Evolutionary conservation across 2,888 invertebrate genomes (phyloP), one percentile per base, ranked within the genome.

Genomic region (Leptodirus hochenwartii): DNA sequence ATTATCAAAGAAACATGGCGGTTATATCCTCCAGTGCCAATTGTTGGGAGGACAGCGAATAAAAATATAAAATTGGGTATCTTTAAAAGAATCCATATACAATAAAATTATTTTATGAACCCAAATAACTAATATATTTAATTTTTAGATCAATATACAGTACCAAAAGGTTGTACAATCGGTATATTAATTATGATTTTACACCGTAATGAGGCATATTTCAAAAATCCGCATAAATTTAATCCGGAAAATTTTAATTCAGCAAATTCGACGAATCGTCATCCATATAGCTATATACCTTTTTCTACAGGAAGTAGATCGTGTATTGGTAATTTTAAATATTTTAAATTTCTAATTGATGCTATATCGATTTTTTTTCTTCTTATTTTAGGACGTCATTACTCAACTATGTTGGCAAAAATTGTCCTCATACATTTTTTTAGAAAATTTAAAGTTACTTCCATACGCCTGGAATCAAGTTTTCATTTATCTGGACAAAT

Each of bases 231-330:
- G 0, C 56, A 68, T 3, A 60, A 58, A 22, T 77, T 77, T 51
- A 59, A 77, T 46, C 77, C 77, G 1, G 40, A 77, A 43, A 74
- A 76, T 46, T 77, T 77, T 59, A 49, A 75, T 22, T 73, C 76
- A 0, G 74, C 76, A 42, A 69, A 66, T 32, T 68, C 69, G 10
- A 64, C 66, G 25, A 66, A 67, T 34, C 61, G 76, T 25, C 76
- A 77, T 40, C 76, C 72, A 44, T 77, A 76, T 47, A 69, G 74
- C 40, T 77, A 66, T 44, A 66, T 77, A 17, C 77, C 77, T 0
- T 77, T 77, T 57, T 74, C 73, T 25, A 76, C 76, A 20, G 77
- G 76, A 5, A 72, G 74, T 1, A 64, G 76, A 38, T 74, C 73
- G 37, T 77, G 76, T 47, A 72, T 76, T 12, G 76, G 66, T 65